A percentile compares a stretch with the other conserved stretches of the same genome.
phyloP scores from a whole-genome alignment of 64 coral and sea anemone genomes.

The Cladopsammia gracilis region DNA sequence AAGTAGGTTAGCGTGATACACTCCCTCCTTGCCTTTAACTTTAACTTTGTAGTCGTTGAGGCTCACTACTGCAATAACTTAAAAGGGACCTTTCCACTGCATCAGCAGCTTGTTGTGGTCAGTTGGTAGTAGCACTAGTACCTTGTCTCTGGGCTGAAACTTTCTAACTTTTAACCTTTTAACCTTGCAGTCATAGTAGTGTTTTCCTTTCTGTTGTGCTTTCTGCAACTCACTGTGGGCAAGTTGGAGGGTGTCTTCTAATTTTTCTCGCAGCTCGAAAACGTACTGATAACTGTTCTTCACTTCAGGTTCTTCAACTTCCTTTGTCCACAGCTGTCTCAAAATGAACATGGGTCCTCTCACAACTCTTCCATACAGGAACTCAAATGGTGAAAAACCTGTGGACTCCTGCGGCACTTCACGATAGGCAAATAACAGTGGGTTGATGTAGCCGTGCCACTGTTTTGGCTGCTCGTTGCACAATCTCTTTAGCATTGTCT shows the following conservation, averaged over 20 bases:
- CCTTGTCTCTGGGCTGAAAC: constrained; percentile 38
- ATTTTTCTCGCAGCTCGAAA: too few species aligned
- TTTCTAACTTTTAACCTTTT: constrained; percentile 3
- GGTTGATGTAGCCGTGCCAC: constrained; percentile 51
- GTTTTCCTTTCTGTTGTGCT: too few species aligned
- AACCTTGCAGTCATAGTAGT: constrained; percentile 58
- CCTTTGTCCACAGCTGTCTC: too few species aligned
- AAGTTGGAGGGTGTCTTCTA: too few species aligned
- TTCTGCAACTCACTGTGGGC: too few species aligned
- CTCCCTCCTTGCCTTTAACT: not conserved
- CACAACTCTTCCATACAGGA: too few species aligned
- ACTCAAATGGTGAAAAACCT: constrained; percentile 40
- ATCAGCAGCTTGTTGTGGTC: constrained; percentile 51
- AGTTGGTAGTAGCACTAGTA: constrained; percentile 35
- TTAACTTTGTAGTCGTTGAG: too few species aligned
- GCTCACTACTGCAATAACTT: not conserved
- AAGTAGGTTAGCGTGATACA: constrained; percentile 59
- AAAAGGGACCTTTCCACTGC: constrained; percentile 68
- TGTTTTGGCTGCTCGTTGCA: constrained; percentile 13
- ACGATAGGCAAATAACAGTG: constrained; percentile 63
- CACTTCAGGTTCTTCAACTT: too few species aligned
- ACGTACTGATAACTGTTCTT: too few species aligned
- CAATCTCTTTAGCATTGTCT: constrained; percentile 35
- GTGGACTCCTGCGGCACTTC: constrained; percentile 67
- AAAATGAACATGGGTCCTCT: too few species aligned